phyloP scores from a whole-genome alignment of 2,888 invertebrate genomes.

The Junonia oenone region DNA sequence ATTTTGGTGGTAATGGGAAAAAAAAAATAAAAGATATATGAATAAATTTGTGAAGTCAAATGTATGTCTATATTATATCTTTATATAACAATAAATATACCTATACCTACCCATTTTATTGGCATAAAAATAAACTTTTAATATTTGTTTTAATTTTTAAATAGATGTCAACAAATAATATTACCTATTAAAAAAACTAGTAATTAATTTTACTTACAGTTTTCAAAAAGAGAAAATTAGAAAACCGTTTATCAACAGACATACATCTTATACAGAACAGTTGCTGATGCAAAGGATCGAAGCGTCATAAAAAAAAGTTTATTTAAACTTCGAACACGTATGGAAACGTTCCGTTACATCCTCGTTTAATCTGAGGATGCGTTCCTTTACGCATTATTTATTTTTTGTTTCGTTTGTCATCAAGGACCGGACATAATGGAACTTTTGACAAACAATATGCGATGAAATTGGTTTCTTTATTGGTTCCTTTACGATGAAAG shows the following conservation, averaged over 20 bases:
- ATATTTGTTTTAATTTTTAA: neutral
- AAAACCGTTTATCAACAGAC: neutral
- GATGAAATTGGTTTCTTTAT: conserved; percentile 72
- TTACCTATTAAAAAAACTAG: too few relatives aligned
- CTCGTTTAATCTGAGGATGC: conserved; percentile 55
- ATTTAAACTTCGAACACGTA: conserved; percentile 56
- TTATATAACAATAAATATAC: too few relatives aligned
- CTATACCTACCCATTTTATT: too few relatives aligned
- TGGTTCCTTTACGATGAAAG: conserved; percentile 49
- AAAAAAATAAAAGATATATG: neutral
- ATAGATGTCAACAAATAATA: too few relatives aligned
- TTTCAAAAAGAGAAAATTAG: too few relatives aligned
- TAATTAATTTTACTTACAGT: too few relatives aligned
- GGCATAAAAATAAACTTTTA: too few relatives aligned
- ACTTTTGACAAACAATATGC: conserved; percentile 72
- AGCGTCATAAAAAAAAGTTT: conserved; percentile 42
- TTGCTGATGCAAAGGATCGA: neutral
- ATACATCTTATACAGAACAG: neutral
- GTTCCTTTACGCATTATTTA: conserved; percentile 42
- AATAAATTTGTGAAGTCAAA: neutral
- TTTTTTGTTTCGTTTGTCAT: conserved; percentile 53
- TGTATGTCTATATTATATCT: too few relatives aligned
- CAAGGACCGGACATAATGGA: conserved; percentile 65
- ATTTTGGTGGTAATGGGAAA: neutral
- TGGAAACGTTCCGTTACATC: conserved; percentile 60